phyloP scores from a whole-genome alignment of 1,140 invertebrate species.

The Geopemphigus sp. region DNA sequence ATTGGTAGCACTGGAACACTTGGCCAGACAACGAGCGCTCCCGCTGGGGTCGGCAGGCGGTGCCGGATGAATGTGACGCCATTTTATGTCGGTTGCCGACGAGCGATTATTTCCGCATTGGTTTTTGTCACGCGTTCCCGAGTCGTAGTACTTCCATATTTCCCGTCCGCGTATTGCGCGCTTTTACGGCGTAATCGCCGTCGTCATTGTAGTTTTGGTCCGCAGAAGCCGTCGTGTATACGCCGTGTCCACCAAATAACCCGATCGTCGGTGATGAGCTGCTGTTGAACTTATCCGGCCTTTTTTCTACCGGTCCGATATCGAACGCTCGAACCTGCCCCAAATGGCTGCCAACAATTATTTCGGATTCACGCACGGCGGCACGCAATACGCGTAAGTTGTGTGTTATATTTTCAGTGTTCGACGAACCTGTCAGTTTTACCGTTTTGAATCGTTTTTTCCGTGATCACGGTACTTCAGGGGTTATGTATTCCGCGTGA shows the following conservation, averaged over 20 bases:
- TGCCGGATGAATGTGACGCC: conserved; percentile 20
- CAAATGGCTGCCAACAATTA: conserved; percentile 87
- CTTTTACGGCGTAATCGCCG: not conserved
- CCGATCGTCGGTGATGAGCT: conserved; percentile 11
- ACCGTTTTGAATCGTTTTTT: too few species aligned
- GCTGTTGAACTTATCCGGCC: not conserved
- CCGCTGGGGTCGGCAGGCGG: not conserved
- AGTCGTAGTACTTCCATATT: too few species aligned
- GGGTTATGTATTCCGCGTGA: too few species aligned
- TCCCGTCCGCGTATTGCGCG: too few species aligned
- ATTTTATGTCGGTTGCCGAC: conserved; percentile 28
- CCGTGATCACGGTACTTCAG: too few species aligned
- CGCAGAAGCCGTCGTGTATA: too few species aligned
- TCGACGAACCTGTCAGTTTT: too few species aligned
- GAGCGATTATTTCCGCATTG: too few species aligned
- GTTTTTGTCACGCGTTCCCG: too few species aligned
- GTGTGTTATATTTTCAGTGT: too few species aligned
- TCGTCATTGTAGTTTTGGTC: too few species aligned
- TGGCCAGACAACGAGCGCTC: not conserved
- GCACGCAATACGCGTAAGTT: conserved; percentile 83
- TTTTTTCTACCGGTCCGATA: not conserved
- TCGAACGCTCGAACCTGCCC: too few species aligned
- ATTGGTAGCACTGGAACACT: not conserved
- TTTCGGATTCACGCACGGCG: conserved; percentile 86
- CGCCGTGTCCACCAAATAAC: not conserved